Evolutionary conservation across 2,888 invertebrate genomes (phyloP), one percentile per base, ranked within the genome.

Genomic region (Thecocarcelia acutangulata): DNA sequence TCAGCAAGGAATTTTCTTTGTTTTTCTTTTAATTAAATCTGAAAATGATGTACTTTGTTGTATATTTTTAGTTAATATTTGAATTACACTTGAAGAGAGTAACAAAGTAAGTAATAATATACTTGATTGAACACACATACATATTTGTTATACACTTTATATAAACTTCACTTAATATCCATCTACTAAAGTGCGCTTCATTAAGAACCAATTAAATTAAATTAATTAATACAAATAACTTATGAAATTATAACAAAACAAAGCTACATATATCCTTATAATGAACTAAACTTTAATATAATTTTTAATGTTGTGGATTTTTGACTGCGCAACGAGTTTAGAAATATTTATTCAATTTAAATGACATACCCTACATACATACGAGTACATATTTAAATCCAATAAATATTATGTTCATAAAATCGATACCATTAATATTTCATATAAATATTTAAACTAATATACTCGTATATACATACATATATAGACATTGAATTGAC

Each of bases 181-280:
- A 74, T 74, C 76, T 81, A 81, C 81, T 81, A 81, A 81, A 81
- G 81, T 81, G 81, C 81, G 81, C 81, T 81, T 81, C 81, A 81
- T 81, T 81, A 81, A 81, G 83, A 84, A 78, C 81, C 85, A 85
- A 85, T 84, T 77, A 80, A 85, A 85, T 80, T 82, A 70, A 83
- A 72, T 13, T 0, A 52, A 83, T 70, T 33, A 46, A 52, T 1
- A 40, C 40, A 64, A 50, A 48, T 13, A 48, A 73, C 37, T 56
- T 64, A 69, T 9, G 63, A 79, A 78, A 17, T 28, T 28, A 19
- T 59, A 74, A 64, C 63, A 28, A 54, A 79, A 59, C 21, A n/a
- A 66, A 83, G 58, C 21, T 24, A 24, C 2, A 42, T 78, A 66
- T 68, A 69, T 44, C 58, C 40, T 61, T 63, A 63, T 61, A 58